These are phyloP conservation scores for Delichon dasypus DNA, from an alignment of 2,797 vertebrate species.

Conservation along the genomic window DNA sequence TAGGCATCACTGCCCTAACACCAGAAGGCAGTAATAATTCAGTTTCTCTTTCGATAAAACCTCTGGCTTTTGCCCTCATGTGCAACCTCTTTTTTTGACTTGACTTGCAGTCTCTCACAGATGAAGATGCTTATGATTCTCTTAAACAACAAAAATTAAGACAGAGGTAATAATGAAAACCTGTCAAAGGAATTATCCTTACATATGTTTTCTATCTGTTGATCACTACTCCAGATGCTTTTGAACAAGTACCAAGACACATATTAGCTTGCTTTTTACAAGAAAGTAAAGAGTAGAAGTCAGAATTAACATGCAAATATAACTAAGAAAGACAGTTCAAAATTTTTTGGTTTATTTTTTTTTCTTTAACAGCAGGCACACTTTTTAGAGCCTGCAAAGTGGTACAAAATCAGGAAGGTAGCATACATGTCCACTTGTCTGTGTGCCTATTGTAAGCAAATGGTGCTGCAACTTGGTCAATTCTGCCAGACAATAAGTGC, in stretches of 20 bases:
- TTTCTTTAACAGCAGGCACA: not conserved
- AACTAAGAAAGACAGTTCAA: not conserved
- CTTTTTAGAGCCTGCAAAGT: not conserved
- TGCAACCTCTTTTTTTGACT: not conserved
- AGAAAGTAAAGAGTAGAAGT: not conserved
- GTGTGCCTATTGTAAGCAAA: not conserved
- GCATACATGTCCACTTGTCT: fast-evolving
- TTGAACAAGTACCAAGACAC: not conserved
- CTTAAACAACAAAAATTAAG: not conserved
- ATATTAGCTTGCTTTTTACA: not conserved
- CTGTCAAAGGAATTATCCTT: not conserved
- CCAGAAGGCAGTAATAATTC: not conserved
- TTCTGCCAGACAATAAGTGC: not conserved
- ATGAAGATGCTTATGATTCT: not conserved
- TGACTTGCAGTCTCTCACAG: not conserved
- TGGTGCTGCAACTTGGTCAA: not conserved
- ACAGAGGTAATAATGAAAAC: not conserved
- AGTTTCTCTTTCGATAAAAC: not conserved
- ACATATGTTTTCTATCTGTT: not conserved
- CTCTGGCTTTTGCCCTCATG: not conserved
- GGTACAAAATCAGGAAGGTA: not conserved
- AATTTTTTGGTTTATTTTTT: not conserved
- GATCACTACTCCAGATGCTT: not conserved
- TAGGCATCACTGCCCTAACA: not conserved
- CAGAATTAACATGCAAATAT: not conserved